Conservation (phyloP, 2,797 vertebrate genomes). For the Tragopan temminckii region DNA sequence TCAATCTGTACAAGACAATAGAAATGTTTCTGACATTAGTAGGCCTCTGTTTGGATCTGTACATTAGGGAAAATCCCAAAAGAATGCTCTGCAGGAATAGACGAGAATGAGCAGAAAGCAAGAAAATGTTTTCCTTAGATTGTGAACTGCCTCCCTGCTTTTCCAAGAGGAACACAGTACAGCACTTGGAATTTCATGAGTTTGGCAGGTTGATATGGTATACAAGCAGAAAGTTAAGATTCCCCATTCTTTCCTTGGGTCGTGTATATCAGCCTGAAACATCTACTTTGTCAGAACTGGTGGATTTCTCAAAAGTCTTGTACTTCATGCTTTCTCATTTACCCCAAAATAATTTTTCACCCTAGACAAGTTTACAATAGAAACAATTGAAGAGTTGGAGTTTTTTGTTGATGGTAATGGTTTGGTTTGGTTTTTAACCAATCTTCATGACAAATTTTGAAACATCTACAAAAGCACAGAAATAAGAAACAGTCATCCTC, state of each 20-base stretch:
- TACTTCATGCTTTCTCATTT: neutral
- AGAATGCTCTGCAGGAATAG: no score
- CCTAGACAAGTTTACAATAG: neutral
- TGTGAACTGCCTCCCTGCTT: neutral
- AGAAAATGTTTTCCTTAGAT: neutral
- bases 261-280: neutral
- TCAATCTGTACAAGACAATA: neutral
- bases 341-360: neutral
- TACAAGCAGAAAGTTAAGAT: neutral
- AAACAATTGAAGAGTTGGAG: neutral
- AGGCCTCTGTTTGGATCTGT: neutral
- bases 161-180: neutral
- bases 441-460: neutral
- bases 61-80: accelerated
- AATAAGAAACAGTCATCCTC: neutral
- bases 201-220: neutral
- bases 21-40: neutral
- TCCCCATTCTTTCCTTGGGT: neutral
- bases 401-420: neutral
- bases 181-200: neutral
- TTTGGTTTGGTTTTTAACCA: neutral
- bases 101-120: neutral
- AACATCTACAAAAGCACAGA: neutral
- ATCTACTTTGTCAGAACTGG: neutral
- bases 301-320: neutral